phyloP scores from a whole-genome alignment of 2,797 vertebrate genomes.

The Mus spretus region DNA sequence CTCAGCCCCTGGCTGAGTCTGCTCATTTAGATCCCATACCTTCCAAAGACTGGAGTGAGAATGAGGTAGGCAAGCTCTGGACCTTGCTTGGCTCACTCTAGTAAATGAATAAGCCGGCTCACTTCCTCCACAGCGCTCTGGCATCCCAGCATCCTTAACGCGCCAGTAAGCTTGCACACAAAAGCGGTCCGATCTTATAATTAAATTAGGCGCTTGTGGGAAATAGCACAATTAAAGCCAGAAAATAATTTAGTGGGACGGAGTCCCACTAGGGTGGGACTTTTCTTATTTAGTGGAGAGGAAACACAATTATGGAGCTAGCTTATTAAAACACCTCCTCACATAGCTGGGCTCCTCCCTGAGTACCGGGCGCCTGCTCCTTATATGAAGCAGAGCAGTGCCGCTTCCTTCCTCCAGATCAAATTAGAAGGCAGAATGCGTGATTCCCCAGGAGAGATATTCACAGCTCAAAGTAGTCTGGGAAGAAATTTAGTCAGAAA shows the following conservation, averaged over 20 bases:
- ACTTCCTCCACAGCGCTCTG: too few species aligned
- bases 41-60: background rate
- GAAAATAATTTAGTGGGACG: conserved; percentile 81
- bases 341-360: conserved; percentile 82
- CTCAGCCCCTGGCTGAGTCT: background rate
- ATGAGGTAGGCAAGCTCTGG: accelerated
- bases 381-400: conserved; percentile 59
- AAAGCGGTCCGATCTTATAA: conserved; percentile 64
- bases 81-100: background rate
- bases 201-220: conserved; percentile 80
- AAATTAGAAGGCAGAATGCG: conserved; percentile 87
- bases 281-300: conserved; percentile 87
- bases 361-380: conserved; percentile 69
- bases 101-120: background rate
- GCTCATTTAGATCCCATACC: background rate
- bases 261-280: conserved; percentile 80
- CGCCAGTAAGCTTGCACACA: background rate
- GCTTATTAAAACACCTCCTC: conserved; percentile 89
- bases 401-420: conserved; percentile 84
- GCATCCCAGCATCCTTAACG: background rate
- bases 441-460: conserved; percentile 86
- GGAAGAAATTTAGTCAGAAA: conserved; percentile 82
- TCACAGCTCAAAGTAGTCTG: conserved; percentile 83
- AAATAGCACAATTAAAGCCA: conserved; percentile 85
- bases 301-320: conserved; percentile 87